Evolutionary conservation across 2,888 invertebrate genomes (phyloP).

Genomic region (Mythimna impura): DNA sequence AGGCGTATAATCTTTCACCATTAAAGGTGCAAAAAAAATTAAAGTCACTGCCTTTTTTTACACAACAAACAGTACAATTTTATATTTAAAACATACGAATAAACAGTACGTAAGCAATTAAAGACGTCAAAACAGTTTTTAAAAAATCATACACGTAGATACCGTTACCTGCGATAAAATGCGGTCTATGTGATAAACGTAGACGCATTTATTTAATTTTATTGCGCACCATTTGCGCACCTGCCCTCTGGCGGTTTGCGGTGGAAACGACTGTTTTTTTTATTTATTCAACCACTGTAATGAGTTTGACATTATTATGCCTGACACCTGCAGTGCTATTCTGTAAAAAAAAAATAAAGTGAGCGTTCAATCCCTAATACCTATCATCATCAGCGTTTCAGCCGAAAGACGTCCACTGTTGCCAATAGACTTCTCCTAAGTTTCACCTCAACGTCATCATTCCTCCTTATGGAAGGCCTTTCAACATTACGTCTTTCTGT

Average conservation of each 20-base stretch:
- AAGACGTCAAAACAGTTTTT: constrained; percentile 28
- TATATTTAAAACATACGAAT: constrained; percentile 19
- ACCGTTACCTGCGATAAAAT: constrained; percentile 35
- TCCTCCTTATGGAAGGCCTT: too few relatives aligned
- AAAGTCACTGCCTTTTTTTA: too few relatives aligned
- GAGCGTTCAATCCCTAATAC: too few relatives aligned
- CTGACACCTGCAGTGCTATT: neutral
- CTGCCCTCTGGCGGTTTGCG: constrained; percentile 26
- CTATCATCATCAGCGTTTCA: too few relatives aligned
- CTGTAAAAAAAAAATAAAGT: neutral
- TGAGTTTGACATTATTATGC: constrained; percentile 41
- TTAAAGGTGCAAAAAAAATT: too few relatives aligned
- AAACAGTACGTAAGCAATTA: constrained; percentile 39
- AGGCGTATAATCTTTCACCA: too few relatives aligned
- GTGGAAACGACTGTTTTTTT: constrained; percentile 33
- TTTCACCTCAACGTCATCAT: too few relatives aligned
- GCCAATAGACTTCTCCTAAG: too few relatives aligned
- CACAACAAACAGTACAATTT: neutral
- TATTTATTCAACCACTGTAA: constrained; percentile 35
- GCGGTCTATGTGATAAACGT: constrained; percentile 38
- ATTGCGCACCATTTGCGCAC: constrained; percentile 45
- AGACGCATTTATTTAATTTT: constrained; percentile 44
- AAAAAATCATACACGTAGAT: constrained; percentile 28
- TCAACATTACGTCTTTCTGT: too few relatives aligned
- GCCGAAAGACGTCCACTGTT: too few relatives aligned